Evolutionary conservation across 2,888 invertebrate genomes (phyloP).

Genomic region (Molorchus minor): DNA sequence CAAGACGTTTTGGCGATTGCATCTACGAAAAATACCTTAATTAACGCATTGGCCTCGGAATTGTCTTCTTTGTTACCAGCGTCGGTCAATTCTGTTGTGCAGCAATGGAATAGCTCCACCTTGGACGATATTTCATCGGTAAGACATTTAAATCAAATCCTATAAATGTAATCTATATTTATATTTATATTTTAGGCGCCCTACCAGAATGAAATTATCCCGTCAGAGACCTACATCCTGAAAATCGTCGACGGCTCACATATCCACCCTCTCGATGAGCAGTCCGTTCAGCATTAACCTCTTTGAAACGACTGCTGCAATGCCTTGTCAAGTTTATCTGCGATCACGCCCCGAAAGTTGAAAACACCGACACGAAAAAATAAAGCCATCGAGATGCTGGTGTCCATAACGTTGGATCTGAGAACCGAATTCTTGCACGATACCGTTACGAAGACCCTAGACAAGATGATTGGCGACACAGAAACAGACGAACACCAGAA

Average conservation of each 20-base stretch:
- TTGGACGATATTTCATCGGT: constrained; percentile 71
- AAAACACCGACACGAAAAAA: constrained; percentile 71
- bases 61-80: constrained; percentile 67
- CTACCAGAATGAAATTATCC: constrained; percentile 80
- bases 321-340: constrained; percentile 72
- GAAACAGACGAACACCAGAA: constrained; percentile 74
- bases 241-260: constrained; percentile 75
- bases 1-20: constrained; percentile 63
- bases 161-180: background rate
- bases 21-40: constrained; percentile 57
- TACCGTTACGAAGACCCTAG: constrained; percentile 70
- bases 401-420: constrained; percentile 80
- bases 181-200: constrained; percentile 66
- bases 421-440: constrained; percentile 79
- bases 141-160: constrained; percentile 38
- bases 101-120: constrained; percentile 70
- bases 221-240: constrained; percentile 84
- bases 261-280: constrained; percentile 71
- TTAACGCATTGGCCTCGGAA: constrained; percentile 62
- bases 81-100: constrained; percentile 67
- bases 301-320: constrained; percentile 72
- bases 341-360: constrained; percentile 70
- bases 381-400: constrained; percentile 73
- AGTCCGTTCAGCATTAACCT: constrained; percentile 69
- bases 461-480: constrained; percentile 70